Base-by-base conservation (phyloP, 2,888 invertebrate genomes). In the Archips crataeganus region DNA sequence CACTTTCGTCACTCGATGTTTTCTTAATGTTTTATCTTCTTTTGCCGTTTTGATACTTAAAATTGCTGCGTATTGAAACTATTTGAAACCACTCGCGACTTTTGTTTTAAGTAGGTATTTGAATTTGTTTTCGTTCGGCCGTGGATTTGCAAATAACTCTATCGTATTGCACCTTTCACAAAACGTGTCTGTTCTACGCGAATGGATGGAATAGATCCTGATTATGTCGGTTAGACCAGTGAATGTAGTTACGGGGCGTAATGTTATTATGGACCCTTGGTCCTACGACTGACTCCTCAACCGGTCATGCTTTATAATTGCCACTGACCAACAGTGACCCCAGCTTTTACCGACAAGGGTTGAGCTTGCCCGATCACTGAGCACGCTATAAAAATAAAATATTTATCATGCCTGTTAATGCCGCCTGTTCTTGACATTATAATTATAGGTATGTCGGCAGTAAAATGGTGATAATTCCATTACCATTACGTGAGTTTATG, bases 331-430 rank as follows among this genome's bases (percentile, higher is more conserved):
- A 78, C 78, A 80, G 77, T 86, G 81, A 86, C 87, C 87, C 84
- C 77, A 54, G 54, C 54, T 54, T 15, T 79, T 80, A 79, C 77
- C 75, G 75, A 71, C 57, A 74, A 74, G 74, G 74, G 74, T 74
- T 74, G 83, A 80, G 81, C 84, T 85, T 85, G 82, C 82, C 78
- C 81, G 84, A 85, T 83, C 85, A 84, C 80, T 82, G 82, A 80
- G 77, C 86, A 81, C 77, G 79, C 75, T 80, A 81, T 84, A 79
- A 82, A 71, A 80, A 75, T 80, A 84, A 80, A 79, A 83, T 81
- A 82, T 79, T 79, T 81, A 85, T 79, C 77, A 81, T 79, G 77
- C 77, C 79, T 76, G 77, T 68, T 68, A 68, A 73, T 59, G 36
- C 69, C 47, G 68, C 59, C 51, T 64, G 64, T 70, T 65, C 74